Conservation (phyloP, 2,113 vertebrate species). For the Barnardius zonarius region DNA sequence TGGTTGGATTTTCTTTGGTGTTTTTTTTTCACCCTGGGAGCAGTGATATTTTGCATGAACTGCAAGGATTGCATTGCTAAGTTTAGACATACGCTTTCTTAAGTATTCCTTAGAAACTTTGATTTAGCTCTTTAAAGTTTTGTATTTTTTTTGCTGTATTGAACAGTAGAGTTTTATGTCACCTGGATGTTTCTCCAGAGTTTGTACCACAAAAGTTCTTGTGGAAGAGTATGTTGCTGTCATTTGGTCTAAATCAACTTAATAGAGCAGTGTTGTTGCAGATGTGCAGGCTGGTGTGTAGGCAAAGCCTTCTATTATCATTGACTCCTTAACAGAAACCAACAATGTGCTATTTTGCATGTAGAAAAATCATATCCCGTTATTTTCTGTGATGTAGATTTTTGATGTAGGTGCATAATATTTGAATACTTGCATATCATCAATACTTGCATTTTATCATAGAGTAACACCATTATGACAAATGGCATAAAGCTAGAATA, state of each 20-base stretch:
- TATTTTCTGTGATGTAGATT: not conserved
- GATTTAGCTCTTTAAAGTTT: not conserved
- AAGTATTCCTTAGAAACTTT: not conserved
- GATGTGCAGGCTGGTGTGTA: not conserved
- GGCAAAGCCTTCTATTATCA: not conserved
- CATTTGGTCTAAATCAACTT: not conserved
- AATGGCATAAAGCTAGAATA: not conserved
- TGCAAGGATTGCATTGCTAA: not conserved
- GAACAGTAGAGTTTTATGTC: not conserved
- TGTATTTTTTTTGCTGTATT: not conserved
- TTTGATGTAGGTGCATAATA: not conserved
- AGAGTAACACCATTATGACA: not conserved
- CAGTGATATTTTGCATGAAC: not conserved
- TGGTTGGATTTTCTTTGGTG: not conserved
- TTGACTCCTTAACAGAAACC: not conserved
- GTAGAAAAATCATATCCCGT: not conserved
- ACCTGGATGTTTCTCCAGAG: not conserved
- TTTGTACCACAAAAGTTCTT: not conserved
- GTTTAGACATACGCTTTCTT: not conserved
- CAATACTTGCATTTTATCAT: not conserved
- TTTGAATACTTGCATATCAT: not conserved
- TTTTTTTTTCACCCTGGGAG: not conserved
- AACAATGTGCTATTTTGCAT: not conserved
- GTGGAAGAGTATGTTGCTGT: not conserved
- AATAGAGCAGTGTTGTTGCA: not conserved